These are phyloP conservation scores for Acrobasis repandana DNA, from an alignment of 2,888 invertebrate species.

Conservation along the genomic window DNA sequence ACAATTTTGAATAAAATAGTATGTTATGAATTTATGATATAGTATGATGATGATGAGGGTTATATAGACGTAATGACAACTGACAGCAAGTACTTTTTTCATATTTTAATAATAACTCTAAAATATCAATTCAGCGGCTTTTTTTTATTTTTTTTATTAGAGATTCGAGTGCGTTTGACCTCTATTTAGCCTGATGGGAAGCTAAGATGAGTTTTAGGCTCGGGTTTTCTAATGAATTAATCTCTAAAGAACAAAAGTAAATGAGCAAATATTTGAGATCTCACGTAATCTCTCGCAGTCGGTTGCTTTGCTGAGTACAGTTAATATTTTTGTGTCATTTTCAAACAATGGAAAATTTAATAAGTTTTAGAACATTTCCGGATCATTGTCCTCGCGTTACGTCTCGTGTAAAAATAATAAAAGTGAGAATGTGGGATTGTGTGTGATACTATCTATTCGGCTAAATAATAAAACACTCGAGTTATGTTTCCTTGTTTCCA, in stretches of 20 bases:
- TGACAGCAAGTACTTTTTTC: too few relatives aligned
- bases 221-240: not conserved
- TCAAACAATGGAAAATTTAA: slow-evolving; percentile 10
- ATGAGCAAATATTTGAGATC: slow-evolving; percentile 9
- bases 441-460: not conserved
- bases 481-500: not conserved
- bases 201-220: too few relatives aligned
- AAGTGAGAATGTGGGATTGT: not conserved
- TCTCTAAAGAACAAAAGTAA: not conserved
- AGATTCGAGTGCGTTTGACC: too few relatives aligned
- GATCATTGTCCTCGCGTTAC: not conserved
- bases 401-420: not conserved
- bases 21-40: too few relatives aligned
- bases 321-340: slow-evolving; percentile 7
- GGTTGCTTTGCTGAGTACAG: not conserved
- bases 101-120: too few relatives aligned
- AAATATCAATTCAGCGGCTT: too few relatives aligned
- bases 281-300: slow-evolving; percentile 1
- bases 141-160: too few relatives aligned
- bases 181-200: too few relatives aligned
- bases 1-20: too few relatives aligned
- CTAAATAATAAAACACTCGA: not conserved
- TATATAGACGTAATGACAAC: too few relatives aligned
- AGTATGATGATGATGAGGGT: too few relatives aligned
- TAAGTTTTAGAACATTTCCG: not conserved